Conservation (phyloP, 2,113 vertebrate genomes). For the Oncorhynchus keta region DNA sequence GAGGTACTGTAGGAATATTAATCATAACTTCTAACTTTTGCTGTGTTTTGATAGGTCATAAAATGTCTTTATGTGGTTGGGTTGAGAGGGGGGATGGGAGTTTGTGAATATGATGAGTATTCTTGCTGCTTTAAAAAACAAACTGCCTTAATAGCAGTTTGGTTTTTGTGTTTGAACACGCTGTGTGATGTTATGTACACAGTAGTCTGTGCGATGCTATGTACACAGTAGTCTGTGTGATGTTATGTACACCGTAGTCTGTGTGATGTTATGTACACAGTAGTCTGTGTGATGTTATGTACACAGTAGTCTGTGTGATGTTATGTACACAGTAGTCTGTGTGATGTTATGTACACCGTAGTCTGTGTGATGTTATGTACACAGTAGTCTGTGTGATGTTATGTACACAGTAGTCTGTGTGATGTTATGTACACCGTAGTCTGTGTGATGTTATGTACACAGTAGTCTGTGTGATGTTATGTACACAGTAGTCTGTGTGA, state of each 20-base stretch:
- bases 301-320: constrained; percentile 4
- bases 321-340: neutral
- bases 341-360: constrained; percentile 19
- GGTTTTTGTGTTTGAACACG: neutral
- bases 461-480: neutral
- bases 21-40: too few relatives aligned
- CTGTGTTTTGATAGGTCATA: too few relatives aligned
- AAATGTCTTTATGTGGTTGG: too few relatives aligned
- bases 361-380: too few relatives aligned
- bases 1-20: too few relatives aligned
- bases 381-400: neutral
- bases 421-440: too few relatives aligned
- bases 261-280: too few relatives aligned
- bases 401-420: neutral
- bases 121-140: too few relatives aligned
- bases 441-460: constrained; percentile 16
- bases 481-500: neutral
- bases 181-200: too few relatives aligned
- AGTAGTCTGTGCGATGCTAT: neutral
- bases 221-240: neutral
- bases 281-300: constrained; percentile 10
- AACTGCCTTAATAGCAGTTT: too few relatives aligned
- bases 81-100: too few relatives aligned
- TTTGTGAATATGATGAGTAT: too few relatives aligned
- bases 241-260: constrained; percentile 25